Percentiles rank a stretch among this genome's conserved stretches.
These are phyloP conservation scores for Antedon mediterranea DNA, from an alignment of 53 echinoderm and acorn worm genomes.

Conservation along the genomic window DNA sequence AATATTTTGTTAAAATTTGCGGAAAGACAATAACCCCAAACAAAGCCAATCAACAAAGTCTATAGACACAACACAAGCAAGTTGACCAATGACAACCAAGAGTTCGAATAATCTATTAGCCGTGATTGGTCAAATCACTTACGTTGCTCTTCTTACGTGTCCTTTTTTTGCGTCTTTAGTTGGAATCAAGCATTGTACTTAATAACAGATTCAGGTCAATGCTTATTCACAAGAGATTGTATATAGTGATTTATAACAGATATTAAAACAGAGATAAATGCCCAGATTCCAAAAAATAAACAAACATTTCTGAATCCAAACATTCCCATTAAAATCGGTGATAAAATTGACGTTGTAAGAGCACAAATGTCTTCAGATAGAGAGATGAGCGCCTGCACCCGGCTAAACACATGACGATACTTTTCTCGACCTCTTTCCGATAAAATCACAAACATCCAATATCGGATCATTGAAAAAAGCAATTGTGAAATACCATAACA, in stretches of 20 bases:
- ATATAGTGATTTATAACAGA: not conserved
- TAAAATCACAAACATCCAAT: not conserved
- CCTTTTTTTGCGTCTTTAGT: no score
- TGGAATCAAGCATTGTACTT: no score
- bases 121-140: no score
- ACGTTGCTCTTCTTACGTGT: no score
- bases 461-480: not conserved
- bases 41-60: no score
- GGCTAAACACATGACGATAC: not conserved
- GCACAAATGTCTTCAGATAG: not conserved
- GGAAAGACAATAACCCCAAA: no score
- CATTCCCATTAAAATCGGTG: not conserved
- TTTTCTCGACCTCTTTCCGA: not conserved
- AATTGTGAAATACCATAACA: not conserved
- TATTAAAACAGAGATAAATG: not conserved
- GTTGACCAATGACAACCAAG: no score
- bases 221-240: no score
- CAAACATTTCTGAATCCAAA: not conserved
- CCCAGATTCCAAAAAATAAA: not conserved
- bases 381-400: not conserved
- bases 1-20: no score
- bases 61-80: no score
- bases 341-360: not conserved
- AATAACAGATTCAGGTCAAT: no score
- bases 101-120: no score